phyloP scores from a whole-genome alignment of 2,888 invertebrate genomes.

The Helobdella robusta region DNA sequence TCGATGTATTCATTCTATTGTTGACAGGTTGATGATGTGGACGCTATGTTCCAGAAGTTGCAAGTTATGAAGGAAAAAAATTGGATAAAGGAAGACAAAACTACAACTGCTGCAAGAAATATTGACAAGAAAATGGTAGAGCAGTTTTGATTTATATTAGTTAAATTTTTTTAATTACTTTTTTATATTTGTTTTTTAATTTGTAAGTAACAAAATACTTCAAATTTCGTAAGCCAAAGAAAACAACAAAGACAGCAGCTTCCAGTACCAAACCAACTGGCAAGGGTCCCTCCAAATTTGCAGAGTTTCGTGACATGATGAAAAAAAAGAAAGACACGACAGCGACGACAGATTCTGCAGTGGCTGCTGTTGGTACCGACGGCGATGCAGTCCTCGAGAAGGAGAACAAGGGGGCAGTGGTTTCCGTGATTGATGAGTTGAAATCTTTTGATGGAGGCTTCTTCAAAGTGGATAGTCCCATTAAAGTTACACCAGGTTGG shows the following conservation, averaged over 20 bases:
- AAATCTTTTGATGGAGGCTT: slow-evolving; percentile 18
- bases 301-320: slow-evolving; percentile 3
- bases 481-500: no score
- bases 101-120: background rate
- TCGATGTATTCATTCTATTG: background rate
- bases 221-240: background rate
- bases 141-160: background rate
- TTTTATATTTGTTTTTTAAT: background rate
- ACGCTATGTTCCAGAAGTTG: slow-evolving; percentile 10
- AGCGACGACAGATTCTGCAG: no score
- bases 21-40: slow-evolving; percentile 12
- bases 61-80: slow-evolving; percentile 9
- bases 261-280: background rate
- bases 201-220: background rate
- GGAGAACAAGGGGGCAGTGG: background rate
- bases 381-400: background rate
- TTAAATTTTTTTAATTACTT: background rate
- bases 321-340: slow-evolving; percentile 9
- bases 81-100: slow-evolving; percentile 2
- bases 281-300: background rate
- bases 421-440: background rate
- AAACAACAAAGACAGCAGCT: slow-evolving; percentile 11
- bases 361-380: background rate
- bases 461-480: slow-evolving; percentile 20
- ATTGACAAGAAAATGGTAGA: background rate